Evolutionary conservation across 2,113 vertebrate genomes (phyloP), one percentile per base, ranked within the genome.

Genomic region (Chascanopsetta lugubris): DNA sequence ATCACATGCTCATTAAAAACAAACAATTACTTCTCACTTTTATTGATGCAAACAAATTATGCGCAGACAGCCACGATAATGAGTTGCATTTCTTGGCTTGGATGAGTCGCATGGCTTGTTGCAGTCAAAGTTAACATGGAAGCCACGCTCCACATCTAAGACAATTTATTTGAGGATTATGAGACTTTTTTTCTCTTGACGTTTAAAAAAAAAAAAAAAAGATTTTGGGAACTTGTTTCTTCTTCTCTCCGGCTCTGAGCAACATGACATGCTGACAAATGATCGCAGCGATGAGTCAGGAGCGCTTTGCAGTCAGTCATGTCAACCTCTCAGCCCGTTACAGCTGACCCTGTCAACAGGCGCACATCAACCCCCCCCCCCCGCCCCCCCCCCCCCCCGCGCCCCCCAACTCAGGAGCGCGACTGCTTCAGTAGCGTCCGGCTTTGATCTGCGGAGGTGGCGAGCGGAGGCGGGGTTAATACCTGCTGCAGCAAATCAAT

Each of bases 21-120:
- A 69, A 85, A 73, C 81, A 85, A 82, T 84, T 88, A 61, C 71
- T 67, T 25, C 46, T 27, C 10, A 25, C 58, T 82, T 85, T 88
- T 88, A 85, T 72, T 82, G 68, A 61, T 36, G 62, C 75, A 87
- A 85, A 88, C 80, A 87, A 86, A 89, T 87, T 79, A 71, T 68
- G 77, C 77, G 80, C 82, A 83, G 76, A 75, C 65, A 8, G 77
- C 47, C 62, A 66, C 71, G 81, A 66, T 70, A 62, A 69, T 50
- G 63, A 77, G 64, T 78, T 61, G 64, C 45, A 48, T 55, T 62
- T 56, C 30, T 24, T 6, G n/a, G 22, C 27, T 59, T 43, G 18
- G 70, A 43, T 27, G 40, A 58, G 43, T 80, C 60, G 79, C 47
- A 74, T 54, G 63, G 60, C 32, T 3, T 13, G 15, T 48, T 47